Percentiles rank a stretch among this genome's conserved stretches.
Conservation (phyloP, 2,888 invertebrate genomes). For the Brachylomia viminalis region DNA sequence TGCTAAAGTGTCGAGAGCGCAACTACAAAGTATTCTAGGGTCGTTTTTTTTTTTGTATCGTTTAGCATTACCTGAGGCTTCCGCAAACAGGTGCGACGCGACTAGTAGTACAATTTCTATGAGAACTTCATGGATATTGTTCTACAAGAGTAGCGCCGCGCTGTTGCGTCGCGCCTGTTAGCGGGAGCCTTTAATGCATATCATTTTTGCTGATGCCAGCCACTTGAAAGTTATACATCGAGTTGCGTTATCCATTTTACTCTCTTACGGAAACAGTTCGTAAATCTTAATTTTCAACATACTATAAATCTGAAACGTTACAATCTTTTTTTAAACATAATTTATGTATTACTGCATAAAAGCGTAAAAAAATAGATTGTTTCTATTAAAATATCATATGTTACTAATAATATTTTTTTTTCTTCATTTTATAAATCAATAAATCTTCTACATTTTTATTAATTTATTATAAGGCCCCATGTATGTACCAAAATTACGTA, state of each 20-base stretch:
- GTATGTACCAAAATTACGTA: constrained; percentile 88
- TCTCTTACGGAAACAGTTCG: background rate
- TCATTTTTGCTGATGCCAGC: background rate
- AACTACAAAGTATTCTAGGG: background rate
- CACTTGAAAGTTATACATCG: background rate
- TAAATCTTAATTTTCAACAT: constrained; percentile 45
- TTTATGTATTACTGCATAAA: constrained; percentile 81
- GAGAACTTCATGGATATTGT: too few species aligned
- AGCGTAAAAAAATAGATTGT: constrained; percentile 89
- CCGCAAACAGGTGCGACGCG: too few species aligned
- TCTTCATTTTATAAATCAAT: constrained; percentile 77
- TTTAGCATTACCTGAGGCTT: too few species aligned
- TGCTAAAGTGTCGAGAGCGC: background rate
- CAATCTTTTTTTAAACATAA: constrained; percentile 70
- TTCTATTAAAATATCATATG: constrained; percentile 82
- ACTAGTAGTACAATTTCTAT: too few species aligned
- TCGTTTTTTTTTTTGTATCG: background rate
- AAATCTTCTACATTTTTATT: constrained; percentile 75
- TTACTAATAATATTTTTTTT: constrained; percentile 82
- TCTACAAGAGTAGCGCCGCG: too few species aligned
- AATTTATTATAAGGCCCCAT: constrained; percentile 83
- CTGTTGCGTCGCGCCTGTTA: too few species aligned
- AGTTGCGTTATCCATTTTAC: background rate
- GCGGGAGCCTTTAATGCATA: too few species aligned
- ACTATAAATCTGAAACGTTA: constrained; percentile 48